Base-by-base conservation (phyloP, 2,113 vertebrate species). In the Saccopteryx bilineata region DNA sequence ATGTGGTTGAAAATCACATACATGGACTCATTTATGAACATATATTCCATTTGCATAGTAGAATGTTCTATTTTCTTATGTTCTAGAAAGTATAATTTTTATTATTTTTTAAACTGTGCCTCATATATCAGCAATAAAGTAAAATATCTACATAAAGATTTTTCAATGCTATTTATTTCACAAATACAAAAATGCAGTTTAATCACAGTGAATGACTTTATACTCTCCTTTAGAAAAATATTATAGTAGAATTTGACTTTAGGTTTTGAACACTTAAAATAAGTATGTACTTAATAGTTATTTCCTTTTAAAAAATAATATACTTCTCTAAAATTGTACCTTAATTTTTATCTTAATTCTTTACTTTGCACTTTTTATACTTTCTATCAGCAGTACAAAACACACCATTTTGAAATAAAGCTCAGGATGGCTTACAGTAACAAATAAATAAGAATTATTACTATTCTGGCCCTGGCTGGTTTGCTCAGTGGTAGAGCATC, bases 81-180 rank as follows among this genome's bases (percentile, higher is more conserved):
- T 84, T 89, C 14, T 91, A 76, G n/a, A 91, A 24, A 91, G 28
- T 88, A 89, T 48, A 5, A 26, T 61, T 91, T 89, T 96, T 80
- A 76, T 54, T 92, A 52, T 60, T 94, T 91, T 85, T 82, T 87
- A 90, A 81, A 69, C 71, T 66, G 8, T 83, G n/a, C 74, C 66
- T 63, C 75, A 76, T 56, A 63, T 78, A 15, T 39, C 78, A 86
- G 18, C 68, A 93, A 96, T 91, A 96, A 95, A 95, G 68, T 72
- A 72, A 88, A 85, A 93, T 19, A 76, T 68, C 39, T 87, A 7
- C 48, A 80, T 93, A 79, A 61, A 2, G 1, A 56, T 80, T 14
- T 92, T 95, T 39, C 5, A 18, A 0, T 93, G 90, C 39, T 18
- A 61, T 87, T 96, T 82, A 94, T 93, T 95, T 96, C 56, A 95